Base-by-base conservation (phyloP, 2,888 invertebrate species). In the Neria commutata region DNA sequence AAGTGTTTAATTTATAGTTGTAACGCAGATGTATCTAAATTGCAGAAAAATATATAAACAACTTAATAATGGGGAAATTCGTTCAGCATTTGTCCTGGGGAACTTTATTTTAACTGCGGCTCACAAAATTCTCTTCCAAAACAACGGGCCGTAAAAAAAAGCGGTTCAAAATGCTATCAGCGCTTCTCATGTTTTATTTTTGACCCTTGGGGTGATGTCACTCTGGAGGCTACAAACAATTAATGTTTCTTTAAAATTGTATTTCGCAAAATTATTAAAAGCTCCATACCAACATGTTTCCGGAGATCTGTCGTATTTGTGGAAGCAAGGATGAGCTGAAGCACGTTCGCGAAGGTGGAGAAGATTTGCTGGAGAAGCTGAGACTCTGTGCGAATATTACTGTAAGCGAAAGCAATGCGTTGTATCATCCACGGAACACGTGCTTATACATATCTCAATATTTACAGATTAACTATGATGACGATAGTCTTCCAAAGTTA, bases 271-370 rank as follows among this genome's bases (percentile, higher is more conserved):
- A 37, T 37, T n/a, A n/a, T n/a, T n/a, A n/a, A n/a, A n/a, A n/a
- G n/a, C n/a, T n/a, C n/a, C n/a, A n/a, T n/a, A n/a, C n/a, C n/a
- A n/a, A n/a, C 14, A 5, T 21, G 33, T 8, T 10, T 4, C n/a
- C 57, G 8, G 34, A 64, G 50, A 58, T 70, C 3, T 72, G 72
- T 26, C 68, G 72, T 8, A 67, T 72, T 33, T 72, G 72, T 54
- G 70, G 70, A 5, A 63, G 61, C n/a, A 51, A 50, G 1, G 40
- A 64, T 19, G 46, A 58, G 19, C 58, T 72, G 0, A 67, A 67
- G 49, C 53, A 65, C 46, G 65, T 72, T 23, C 58, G 62, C 4
- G 65, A 60, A 6, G 61, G 64, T 24, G 66, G 60, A 3, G 49
- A 62, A 6, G 67, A 67, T 26, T 57, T 72, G 34, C 33, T 66